Evolutionary conservation across 2,113 vertebrate species (phyloP).

Genomic region (Cinclus mexicanus): DNA sequence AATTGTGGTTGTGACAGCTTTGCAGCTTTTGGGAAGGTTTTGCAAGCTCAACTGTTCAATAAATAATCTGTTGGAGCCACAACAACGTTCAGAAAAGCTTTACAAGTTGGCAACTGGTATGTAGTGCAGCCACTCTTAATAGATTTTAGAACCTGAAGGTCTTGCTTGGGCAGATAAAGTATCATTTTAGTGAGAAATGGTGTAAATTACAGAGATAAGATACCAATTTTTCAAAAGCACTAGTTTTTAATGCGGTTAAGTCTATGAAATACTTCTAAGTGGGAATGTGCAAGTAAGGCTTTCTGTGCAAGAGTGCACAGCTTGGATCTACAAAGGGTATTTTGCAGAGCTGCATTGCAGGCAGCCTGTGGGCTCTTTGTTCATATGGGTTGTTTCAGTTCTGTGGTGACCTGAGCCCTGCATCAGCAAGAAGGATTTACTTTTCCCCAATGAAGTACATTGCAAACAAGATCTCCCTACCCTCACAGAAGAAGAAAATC

Average conservation of each 20-base stretch:
- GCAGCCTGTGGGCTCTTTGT: neutral
- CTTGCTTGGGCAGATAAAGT: neutral
- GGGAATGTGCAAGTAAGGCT: neutral
- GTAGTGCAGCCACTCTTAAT: neutral
- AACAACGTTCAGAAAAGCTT: neutral
- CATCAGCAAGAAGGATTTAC: neutral
- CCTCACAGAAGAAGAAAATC: neutral
- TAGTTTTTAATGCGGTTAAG: neutral
- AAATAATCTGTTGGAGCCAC: constrained; percentile 14
- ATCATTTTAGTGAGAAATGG: neutral
- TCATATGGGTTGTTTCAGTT: neutral
- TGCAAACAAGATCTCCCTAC: neutral
- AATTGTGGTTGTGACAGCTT: neutral
- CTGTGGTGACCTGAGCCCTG: neutral
- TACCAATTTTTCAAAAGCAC: neutral
- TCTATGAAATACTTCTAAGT: neutral
- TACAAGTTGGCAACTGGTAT: neutral
- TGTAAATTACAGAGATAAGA: neutral
- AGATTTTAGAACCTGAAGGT: neutral
- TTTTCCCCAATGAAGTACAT: neutral
- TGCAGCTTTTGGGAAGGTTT: neutral
- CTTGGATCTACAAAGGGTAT: neutral
- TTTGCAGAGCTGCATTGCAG: neutral
- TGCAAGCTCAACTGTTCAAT: neutral
- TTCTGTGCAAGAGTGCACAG: neutral